Evolutionary conservation across 2,797 vertebrate species (phyloP), one percentile per base, ranked within the genome.

Genomic region (Pangasius krempfi): DNA sequence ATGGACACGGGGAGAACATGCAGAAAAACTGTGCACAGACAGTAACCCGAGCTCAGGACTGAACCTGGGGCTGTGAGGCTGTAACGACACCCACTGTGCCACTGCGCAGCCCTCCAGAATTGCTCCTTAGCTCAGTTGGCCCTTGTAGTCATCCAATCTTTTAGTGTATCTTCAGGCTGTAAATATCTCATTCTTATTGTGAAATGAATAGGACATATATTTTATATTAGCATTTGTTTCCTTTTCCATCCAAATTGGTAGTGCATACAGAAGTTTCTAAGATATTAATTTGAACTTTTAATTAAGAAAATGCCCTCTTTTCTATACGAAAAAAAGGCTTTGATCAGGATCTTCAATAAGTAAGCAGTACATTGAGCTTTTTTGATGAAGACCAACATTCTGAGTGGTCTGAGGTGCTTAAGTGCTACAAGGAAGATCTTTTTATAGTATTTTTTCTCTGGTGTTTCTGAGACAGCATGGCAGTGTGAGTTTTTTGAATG

Each of bases 401-500:
- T 56, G 54, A 83, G 44, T n/a, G 52, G 50, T 73, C 60, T 75
- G 78, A 89, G 37, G 25, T 64, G 37, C 18, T 50, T 90, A 79
- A 25, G 66, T 56, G 73, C 83, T 54, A 68, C 72, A 86, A 50
- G 40, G 20, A 78, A 60, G 7, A 60, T 4, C 25, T 83, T 82
- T 44, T 27, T 27, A 4, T 9, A 50, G 52, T 76, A 64, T 33
- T 72, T 64, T 87, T 47, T 40, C 47, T 84, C n/a, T 33, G 8
- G 13, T 52, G 33, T 68, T 52, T 84, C 30, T 83, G 56, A 37
- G 33, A 82, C 56, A 62, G 37, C 2, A 10, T 33, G 50, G 83
- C 56, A 50, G 78, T 88, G 60, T 64, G 76, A 76, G 5, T 44
- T 9, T 58, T 85, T 84, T 64, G 20, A 86, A 80, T 89, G 54